Evolutionary conservation across 2,888 invertebrate species (phyloP), one percentile per base, ranked within the genome.

Genomic region (Drosophila incognita): DNA sequence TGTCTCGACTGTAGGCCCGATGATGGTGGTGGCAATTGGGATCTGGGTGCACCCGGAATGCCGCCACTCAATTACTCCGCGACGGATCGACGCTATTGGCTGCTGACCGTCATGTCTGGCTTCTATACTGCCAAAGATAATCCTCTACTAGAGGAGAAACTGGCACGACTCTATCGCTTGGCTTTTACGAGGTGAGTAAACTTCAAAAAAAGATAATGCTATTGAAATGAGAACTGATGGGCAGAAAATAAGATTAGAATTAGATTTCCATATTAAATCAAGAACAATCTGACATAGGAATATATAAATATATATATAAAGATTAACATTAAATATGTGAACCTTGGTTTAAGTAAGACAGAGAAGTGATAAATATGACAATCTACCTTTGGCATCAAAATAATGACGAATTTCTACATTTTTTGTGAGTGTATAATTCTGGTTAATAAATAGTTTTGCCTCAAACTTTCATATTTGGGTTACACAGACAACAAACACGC

Each of bases 81-180:
- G 29, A 95, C 95, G 18, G 96, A 96, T 90, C 93, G 95, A 64
- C 94, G 96, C 59, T 97, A 96, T 93, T 97, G 97, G 97, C 93
- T 97, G 63, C 92, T 97, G 40, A 97, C 97, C 1, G 96, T 97
- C 63, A 94, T 97, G 79, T 94, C 95, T 59, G 95, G 93, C 2
- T 93, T 93, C 74, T 92, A 93, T 64, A 94, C 76, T 84, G 94
- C 81, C 92, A 95, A 94, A 76, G 94, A 94, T 69, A 94, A 94
- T 69, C 95, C 95, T 57, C 95, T 96, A 88, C 94, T 97, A 49
- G 97, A 96, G 92, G 94, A 96, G 76, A 95, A 95, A 91, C 94
- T 97, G 70, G 97, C 97, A 3, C 95, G 95, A 83, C 93, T 97
- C 36, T 97, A 97, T 93, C 96, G 96, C 84, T 95, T 96, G 70